A percentile compares a stretch with the other conserved stretches of the same genome.
phyloP scores from a whole-genome alignment of 2,113 vertebrate species.

The Peucedramus taeniatus region DNA sequence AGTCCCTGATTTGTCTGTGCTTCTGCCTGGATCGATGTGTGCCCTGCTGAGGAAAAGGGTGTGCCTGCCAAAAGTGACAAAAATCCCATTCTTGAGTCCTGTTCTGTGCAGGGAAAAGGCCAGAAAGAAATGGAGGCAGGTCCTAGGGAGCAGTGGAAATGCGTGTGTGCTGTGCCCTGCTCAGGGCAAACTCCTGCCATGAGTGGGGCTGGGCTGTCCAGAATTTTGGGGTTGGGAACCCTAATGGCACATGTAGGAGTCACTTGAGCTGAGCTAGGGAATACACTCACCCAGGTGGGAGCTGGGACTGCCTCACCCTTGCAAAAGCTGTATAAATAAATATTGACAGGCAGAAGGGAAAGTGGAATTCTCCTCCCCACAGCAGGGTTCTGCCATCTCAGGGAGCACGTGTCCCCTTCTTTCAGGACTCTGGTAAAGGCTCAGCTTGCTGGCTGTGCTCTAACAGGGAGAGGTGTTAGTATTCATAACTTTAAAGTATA shows the following conservation, averaged over 20 bases:
- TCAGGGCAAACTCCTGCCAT: accelerated
- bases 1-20: not conserved
- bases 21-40: not conserved
- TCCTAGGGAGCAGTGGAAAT: not conserved
- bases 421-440: not conserved
- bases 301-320: not conserved
- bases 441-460: not conserved
- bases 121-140: not conserved
- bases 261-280: not conserved
- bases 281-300: not conserved
- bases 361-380: not conserved
- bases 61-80: not conserved
- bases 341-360: not conserved
- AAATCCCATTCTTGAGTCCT: not conserved
- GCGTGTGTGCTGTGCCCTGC: not conserved
- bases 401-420: not conserved
- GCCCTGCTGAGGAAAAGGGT: not conserved
- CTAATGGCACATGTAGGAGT: accelerated
- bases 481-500: slow-evolving; percentile 27
- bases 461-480: not conserved
- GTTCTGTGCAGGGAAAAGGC: not conserved
- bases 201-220: not conserved
- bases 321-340: not conserved
- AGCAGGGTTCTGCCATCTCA: not conserved
- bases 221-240: not conserved